phyloP scores from a whole-genome alignment of 2,113 vertebrate species.

The Chauna torquata region DNA sequence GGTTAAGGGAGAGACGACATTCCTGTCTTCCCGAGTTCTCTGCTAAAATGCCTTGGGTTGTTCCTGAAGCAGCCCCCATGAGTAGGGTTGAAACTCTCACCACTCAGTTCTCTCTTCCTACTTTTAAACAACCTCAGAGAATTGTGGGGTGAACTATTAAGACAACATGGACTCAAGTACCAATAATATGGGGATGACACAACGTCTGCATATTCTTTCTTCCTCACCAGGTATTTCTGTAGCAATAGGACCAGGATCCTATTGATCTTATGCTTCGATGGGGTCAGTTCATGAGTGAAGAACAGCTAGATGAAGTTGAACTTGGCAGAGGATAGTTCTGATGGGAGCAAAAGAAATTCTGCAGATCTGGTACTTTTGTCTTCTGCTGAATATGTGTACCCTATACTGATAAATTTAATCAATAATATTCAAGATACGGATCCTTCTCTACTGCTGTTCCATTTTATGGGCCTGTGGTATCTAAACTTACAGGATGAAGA shows the following conservation, averaged over 20 bases:
- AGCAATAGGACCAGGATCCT: neutral
- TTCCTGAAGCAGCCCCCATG: neutral
- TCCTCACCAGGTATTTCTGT: fast-evolving
- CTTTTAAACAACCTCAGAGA: neutral
- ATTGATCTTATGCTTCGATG: neutral
- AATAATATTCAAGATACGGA: neutral
- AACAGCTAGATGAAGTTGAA: neutral
- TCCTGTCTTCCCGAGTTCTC: neutral
- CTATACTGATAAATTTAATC: neutral
- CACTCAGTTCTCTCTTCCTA: neutral
- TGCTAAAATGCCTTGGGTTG: neutral
- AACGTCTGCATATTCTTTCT: neutral
- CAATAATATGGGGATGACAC: neutral
- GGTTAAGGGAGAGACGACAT: neutral
- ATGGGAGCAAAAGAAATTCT: neutral
- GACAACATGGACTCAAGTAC: neutral
- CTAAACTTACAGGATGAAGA: neutral
- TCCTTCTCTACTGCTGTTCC: neutral
- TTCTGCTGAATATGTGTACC: neutral
- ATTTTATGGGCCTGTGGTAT: neutral
- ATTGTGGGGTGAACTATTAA: neutral
- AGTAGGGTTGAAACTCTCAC: neutral
- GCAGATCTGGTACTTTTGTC: neutral
- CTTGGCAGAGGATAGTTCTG: neutral
- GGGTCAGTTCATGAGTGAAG: neutral